Evolutionary conservation across 92 coral and sea anemone genomes (phyloP).

Genomic region (Epizoanthus fatuus): DNA sequence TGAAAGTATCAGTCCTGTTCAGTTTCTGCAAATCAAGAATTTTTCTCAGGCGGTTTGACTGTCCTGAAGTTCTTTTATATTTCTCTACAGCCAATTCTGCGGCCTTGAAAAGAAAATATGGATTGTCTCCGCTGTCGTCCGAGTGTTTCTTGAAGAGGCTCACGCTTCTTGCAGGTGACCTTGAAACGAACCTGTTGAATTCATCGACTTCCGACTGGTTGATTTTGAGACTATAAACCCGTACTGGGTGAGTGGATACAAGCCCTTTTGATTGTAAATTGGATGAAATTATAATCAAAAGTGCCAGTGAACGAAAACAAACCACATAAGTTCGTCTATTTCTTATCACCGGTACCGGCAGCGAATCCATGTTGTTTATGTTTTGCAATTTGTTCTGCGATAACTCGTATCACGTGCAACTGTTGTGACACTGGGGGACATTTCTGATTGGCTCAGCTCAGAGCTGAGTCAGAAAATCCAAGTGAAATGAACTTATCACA

Average conservation of each 20-base stretch:
- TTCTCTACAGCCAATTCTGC: conserved; percentile 79
- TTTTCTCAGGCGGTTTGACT: conserved; percentile 65
- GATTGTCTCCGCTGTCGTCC: conserved; percentile 1
- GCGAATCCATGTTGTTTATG: not conserved
- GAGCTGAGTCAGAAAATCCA: not conserved
- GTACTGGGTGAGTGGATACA: conserved; percentile 24
- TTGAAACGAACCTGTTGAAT: conserved; percentile 41
- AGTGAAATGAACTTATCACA: not conserved
- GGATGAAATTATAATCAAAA: conserved; percentile 1
- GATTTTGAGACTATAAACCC: conserved; percentile 8
- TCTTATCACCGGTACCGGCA: not conserved
- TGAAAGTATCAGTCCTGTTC: not conserved
- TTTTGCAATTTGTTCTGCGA: not conserved
- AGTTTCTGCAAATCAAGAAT: conserved; percentile 16
- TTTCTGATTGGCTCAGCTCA: not conserved
- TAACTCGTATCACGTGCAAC: conserved; percentile 11
- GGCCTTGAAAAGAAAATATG: conserved; percentile 74
- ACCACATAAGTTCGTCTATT: not conserved
- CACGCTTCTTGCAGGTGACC: conserved; percentile 41
- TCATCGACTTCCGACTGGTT: conserved; percentile 34
- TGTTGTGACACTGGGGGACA: not conserved
- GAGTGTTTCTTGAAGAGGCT: conserved; percentile 10
- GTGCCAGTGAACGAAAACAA: not conserved
- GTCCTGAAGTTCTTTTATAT: conserved; percentile 25
- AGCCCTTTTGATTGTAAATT: not conserved